A percentile compares a stretch with the other conserved stretches of the same genome.
phyloP scores from a whole-genome alignment of 2,797 vertebrate species.

The Crax fasciolata region DNA sequence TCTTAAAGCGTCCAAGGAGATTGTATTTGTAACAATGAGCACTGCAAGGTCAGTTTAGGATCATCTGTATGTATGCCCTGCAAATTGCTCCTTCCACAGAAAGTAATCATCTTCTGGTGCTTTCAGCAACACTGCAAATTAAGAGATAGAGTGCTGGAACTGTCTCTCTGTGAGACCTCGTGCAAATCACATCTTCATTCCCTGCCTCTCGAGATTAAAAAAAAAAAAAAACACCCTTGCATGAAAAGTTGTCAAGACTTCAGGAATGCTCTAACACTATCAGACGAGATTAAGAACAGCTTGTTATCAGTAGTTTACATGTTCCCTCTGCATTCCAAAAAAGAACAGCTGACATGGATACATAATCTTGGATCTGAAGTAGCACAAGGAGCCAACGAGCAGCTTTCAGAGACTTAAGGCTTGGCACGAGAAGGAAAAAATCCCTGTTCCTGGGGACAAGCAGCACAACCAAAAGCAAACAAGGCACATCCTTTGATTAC shows the following conservation, averaged over 20 bases:
- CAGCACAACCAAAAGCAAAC: not conserved
- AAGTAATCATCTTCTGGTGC: not conserved
- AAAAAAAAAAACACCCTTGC: not conserved
- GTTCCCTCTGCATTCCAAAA: not conserved
- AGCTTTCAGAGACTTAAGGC: not conserved
- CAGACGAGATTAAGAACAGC: not conserved
- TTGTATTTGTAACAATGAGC: not conserved
- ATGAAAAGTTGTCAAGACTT: not conserved
- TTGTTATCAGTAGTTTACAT: not conserved
- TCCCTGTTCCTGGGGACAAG: not conserved
- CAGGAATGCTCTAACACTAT: not conserved
- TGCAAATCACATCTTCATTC: not conserved
- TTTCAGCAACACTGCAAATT: not conserved
- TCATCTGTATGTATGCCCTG: not conserved
- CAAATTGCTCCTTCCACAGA: not conserved
- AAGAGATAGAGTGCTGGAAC: not conserved
- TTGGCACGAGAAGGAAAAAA: not conserved
- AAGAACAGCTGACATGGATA: not conserved
- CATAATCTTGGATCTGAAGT: not conserved
- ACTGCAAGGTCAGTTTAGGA: not conserved
- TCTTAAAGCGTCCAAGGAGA: not conserved
- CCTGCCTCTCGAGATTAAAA: accelerated
- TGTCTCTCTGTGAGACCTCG: accelerated
- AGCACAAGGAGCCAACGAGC: not conserved
- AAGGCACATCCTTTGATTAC: not conserved